Base-by-base conservation (phyloP, 2,113 vertebrate genomes). In the Eolophus roseicapilla region DNA sequence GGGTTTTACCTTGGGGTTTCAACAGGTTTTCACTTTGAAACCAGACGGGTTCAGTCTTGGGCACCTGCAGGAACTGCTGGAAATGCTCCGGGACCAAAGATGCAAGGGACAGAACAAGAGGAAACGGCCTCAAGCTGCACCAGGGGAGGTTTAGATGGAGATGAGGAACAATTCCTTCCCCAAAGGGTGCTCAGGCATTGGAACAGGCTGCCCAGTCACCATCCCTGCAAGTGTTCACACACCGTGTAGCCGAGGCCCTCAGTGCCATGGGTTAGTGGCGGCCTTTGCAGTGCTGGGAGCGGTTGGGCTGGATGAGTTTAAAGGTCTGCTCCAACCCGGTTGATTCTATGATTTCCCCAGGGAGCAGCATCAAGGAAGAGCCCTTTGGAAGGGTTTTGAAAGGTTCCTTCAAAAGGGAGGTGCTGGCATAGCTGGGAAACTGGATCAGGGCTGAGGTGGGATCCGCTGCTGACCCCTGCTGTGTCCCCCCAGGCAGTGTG, bases 401-500 rank as follows among this genome's bases (percentile, higher is more conserved):
- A 35, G 63, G 35, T 88, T 89, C 25, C 29, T 74, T 20, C 2
- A 1, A 10, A 33, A 85, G 67, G 52, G n/a, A 49, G 31, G 27
- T 1, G 14, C 6, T 46, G 55, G 13, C 2, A 3, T 17, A 17
- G 8, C 23, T 19, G 73, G 69, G 31, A 78, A 50, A 4, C 16
- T 6, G 43, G 62, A 9, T 1, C 0, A 5, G 63, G 57, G 67
- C 27, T 1, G 25, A 59, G 77, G 28, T 13, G 68, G 69, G 69
- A 77, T 20, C 8, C 0, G 2, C 27, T 6, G 28, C 69, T 86
- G 24, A 96, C 7, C 47, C 63, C 68, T 10, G n/a, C 47, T 5
- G 39, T 76, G 74, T 64, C 17, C 39, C 55, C 24, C 86, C 98
- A 98, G 99, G 99, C 99, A 0, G 98, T 99, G 63, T 99, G 99